Conservation (phyloP, 2,888 invertebrate genomes). For the Pseudococcus longispinus region DNA sequence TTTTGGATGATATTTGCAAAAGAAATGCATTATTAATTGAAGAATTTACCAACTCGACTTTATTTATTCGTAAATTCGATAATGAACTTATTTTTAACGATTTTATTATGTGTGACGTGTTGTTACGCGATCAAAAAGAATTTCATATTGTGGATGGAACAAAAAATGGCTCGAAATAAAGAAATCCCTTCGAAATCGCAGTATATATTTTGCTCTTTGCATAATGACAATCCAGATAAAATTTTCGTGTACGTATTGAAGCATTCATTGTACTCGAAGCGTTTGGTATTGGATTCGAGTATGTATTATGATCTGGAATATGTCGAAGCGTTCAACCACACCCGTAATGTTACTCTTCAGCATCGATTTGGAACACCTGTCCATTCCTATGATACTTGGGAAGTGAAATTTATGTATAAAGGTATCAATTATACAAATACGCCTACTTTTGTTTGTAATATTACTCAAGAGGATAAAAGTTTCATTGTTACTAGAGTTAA, state of each 20-base stretch:
- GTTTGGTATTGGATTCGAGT: not conserved
- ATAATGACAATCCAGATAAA: not conserved
- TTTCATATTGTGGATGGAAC: not conserved
- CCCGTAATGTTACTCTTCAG: not conserved
- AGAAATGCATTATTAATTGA: not conserved
- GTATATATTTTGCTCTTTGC: not conserved
- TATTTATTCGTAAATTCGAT: not conserved
- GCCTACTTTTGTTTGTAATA: not conserved
- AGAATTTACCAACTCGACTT: not conserved
- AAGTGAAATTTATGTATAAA: not conserved
- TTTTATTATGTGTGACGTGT: not conserved
- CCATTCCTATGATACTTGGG: not conserved
- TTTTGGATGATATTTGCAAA: not conserved
- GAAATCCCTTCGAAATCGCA: not conserved
- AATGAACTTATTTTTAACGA: not conserved
- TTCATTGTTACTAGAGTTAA: not conserved
- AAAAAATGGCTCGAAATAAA: not conserved
- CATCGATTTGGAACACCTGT: not conserved
- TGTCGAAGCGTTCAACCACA: not conserved
- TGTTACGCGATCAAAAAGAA: not conserved
- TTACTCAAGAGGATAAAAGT: slow-evolving; percentile 8
- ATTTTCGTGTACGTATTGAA: not conserved
- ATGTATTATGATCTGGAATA: not conserved
- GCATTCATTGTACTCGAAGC: not conserved
- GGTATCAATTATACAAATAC: not conserved